phyloP scores from a whole-genome alignment of 2,113 vertebrate species.

The Nycticorax nycticorax region DNA sequence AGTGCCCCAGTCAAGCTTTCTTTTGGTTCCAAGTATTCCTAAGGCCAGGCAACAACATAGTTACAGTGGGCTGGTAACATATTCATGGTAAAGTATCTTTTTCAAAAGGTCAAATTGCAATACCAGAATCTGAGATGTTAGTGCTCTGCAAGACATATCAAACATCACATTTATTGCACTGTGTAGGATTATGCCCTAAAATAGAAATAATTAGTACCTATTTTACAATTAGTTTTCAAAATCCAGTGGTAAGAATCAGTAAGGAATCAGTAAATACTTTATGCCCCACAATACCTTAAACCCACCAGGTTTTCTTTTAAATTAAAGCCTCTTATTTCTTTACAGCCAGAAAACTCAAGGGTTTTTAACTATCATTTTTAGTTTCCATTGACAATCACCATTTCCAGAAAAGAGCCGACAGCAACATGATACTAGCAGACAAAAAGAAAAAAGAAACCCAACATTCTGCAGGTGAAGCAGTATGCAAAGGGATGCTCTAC shows the following conservation, averaged over 20 bases:
- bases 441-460: neutral
- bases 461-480: neutral
- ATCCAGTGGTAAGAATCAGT: neutral
- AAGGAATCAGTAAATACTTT: neutral
- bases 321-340: neutral
- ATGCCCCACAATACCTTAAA: neutral
- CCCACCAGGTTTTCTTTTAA: neutral
- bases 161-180: neutral
- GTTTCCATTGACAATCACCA: neutral
- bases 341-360: neutral
- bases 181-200: neutral
- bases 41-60: slow-evolving; percentile 9
- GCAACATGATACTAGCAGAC: neutral
- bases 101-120: neutral
- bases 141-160: neutral
- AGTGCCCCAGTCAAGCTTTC: slow-evolving; percentile 13
- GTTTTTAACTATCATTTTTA: neutral
- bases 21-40: neutral
- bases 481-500: neutral
- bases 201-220: neutral
- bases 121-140: neutral
- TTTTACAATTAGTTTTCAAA: slow-evolving; percentile 9
- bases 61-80: neutral
- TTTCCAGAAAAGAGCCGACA: neutral
- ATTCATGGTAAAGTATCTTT: neutral